phyloP scores from a whole-genome alignment of 2,113 vertebrate species.

The Serinus canaria region DNA sequence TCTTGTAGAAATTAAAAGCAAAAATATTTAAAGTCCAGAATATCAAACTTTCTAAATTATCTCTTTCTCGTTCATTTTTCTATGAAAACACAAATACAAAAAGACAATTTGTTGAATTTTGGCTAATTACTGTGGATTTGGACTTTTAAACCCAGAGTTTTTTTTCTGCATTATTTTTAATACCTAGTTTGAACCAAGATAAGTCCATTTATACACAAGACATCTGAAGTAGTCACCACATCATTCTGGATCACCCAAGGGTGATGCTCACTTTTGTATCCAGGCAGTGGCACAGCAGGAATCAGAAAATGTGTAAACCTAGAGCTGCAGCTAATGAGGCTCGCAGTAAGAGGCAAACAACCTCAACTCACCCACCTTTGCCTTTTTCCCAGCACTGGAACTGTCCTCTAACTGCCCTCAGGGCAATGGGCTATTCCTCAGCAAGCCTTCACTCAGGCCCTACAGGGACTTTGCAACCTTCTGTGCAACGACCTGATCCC shows the following conservation, averaged over 20 bases:
- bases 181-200: not conserved
- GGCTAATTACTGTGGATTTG: not conserved
- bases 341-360: not conserved
- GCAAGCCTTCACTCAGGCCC: not conserved
- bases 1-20: not conserved
- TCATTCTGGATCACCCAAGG: not conserved
- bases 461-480: not conserved
- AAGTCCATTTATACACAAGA: not conserved
- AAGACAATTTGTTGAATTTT: not conserved
- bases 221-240: not conserved
- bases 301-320: not conserved
- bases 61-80: not conserved
- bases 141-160: not conserved
- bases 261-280: not conserved
- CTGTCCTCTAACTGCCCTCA: not conserved
- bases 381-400: not conserved
- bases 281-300: not conserved
- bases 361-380: rapidly evolving
- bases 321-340: not conserved
- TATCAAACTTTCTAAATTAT: not conserved
- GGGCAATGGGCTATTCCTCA: not conserved
- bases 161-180: not conserved
- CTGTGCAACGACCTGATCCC: not conserved
- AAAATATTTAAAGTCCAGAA: not conserved
- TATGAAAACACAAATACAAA: not conserved